Conservation (phyloP, 2,888 invertebrate genomes). For the Eupithecia tripunctaria region DNA sequence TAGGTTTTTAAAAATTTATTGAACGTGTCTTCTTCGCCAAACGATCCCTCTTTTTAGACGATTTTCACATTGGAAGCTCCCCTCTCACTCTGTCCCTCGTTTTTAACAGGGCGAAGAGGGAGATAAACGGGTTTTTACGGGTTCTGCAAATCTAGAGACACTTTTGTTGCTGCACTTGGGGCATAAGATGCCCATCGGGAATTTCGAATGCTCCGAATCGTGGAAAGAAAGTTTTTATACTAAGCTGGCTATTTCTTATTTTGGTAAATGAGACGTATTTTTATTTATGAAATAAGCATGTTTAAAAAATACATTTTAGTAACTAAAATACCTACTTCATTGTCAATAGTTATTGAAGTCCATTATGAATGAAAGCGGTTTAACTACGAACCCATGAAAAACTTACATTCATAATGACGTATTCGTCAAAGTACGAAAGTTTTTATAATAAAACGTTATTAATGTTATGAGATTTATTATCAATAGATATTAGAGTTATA, state of each 20-base stretch:
- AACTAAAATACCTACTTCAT: too few relatives aligned
- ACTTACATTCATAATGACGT: too few relatives aligned
- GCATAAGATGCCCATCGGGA: constrained; percentile 54
- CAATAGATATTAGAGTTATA: too few relatives aligned
- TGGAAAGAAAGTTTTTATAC: constrained; percentile 41
- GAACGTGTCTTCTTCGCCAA: constrained; percentile 32
- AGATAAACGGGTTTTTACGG: constrained; percentile 61
- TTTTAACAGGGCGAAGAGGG: constrained; percentile 45
- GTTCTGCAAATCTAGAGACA: constrained; percentile 62
- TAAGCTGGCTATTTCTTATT: constrained; percentile 20
- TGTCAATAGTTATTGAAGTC: too few relatives aligned
- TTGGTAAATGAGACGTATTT: constrained; percentile 20
- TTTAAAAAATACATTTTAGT: too few relatives aligned
- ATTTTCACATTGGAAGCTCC: constrained; percentile 46
- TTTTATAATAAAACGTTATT: too few relatives aligned
- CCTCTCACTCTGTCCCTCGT: constrained; percentile 50
- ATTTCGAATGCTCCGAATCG: constrained; percentile 48
- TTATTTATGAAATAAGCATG: too few relatives aligned
- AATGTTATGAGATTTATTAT: too few relatives aligned
- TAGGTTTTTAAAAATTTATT: constrained; percentile 44
- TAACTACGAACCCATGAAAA: too few relatives aligned
- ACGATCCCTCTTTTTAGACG: constrained; percentile 37
- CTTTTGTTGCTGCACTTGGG: constrained; percentile 66
- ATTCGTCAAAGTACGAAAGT: too few relatives aligned
- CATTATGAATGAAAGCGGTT: too few relatives aligned